Evolutionary conservation across 2,888 invertebrate species (phyloP).

Genomic region (Neoaliturus tenellus): DNA sequence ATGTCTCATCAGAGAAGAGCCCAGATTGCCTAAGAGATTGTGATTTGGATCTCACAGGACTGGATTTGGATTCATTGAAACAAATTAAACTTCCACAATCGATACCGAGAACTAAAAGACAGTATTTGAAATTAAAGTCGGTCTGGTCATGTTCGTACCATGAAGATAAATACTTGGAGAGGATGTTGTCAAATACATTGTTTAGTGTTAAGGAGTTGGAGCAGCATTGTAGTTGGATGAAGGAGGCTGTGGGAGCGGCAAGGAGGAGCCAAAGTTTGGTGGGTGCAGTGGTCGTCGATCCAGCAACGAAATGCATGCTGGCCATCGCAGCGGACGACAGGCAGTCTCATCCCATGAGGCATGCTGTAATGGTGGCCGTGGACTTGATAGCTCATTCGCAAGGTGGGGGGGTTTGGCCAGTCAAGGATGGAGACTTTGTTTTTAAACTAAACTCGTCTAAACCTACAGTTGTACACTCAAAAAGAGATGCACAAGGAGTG

Average conservation of each 20-base stretch:
- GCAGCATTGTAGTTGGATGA: constrained; percentile 78
- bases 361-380: constrained; percentile 90
- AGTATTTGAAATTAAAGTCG: constrained; percentile 78
- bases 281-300: constrained; percentile 85
- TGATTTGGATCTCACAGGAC: constrained; percentile 15
- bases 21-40: constrained; percentile 2
- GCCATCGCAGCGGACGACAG: constrained; percentile 79
- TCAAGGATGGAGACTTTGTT: constrained; percentile 54
- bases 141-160: constrained; percentile 93
- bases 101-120: constrained; percentile 80
- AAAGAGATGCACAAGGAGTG: constrained; percentile 60
- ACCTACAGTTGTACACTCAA: constrained; percentile 10
- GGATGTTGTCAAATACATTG: constrained; percentile 77
- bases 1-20: constrained; percentile 28
- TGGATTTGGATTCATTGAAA: constrained; percentile 31
- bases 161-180: constrained; percentile 84
- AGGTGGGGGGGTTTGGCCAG: constrained; percentile 66
- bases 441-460: not conserved
- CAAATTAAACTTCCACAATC: constrained; percentile 75
- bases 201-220: constrained; percentile 76
- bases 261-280: constrained; percentile 68
- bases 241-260: constrained; percentile 76
- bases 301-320: constrained; percentile 78
- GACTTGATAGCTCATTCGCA: constrained; percentile 91
- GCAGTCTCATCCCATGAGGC: constrained; percentile 82